A percentile compares a stretch with the other conserved stretches of the same genome.
Evolutionary conservation across 64 coral and sea anemone genomes (phyloP).

Genomic region (Cladopsammia gracilis): DNA sequence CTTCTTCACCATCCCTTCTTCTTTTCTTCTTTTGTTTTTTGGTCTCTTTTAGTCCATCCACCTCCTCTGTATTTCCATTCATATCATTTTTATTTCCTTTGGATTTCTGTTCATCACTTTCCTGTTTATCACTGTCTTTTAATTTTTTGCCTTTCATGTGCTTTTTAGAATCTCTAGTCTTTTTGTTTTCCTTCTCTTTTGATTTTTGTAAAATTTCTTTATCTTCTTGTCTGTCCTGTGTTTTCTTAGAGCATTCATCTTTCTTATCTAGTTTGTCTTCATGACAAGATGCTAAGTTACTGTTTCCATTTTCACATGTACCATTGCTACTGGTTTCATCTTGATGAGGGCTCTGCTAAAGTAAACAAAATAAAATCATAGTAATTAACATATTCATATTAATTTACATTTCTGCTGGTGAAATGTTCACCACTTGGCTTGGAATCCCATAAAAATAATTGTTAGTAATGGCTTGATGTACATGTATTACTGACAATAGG

Average conservation of each 20-base stretch:
- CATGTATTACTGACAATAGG: too few relatives aligned
- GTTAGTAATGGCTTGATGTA: too few relatives aligned
- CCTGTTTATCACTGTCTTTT: conserved; percentile 2
- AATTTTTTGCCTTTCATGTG: conserved; percentile 30
- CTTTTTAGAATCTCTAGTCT: conserved; percentile 26
- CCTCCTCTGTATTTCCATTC: conserved; percentile 53
- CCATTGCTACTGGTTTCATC: background rate
- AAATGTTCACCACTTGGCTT: too few relatives aligned
- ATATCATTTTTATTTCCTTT: conserved; percentile 23
- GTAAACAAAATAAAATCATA: background rate
- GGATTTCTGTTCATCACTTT: background rate
- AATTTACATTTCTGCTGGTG: too few relatives aligned
- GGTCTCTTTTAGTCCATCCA: conserved; percentile 16
- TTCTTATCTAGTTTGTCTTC: background rate
- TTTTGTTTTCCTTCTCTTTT: conserved; percentile 43
- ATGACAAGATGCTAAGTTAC: background rate
- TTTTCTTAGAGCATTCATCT: background rate
- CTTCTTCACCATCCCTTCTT: conserved; percentile 15
- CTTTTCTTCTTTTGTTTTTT: conserved; percentile 38
- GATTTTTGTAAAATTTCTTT: conserved; percentile 7
- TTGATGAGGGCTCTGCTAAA: conserved; percentile 10
- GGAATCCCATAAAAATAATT: too few relatives aligned
- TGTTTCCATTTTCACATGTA: conserved; percentile 5
- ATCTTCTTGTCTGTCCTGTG: background rate
- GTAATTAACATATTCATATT: background rate